Base-by-base conservation (phyloP, 1,140 invertebrate genomes). In the Pseudomyrmex dendroicus region DNA sequence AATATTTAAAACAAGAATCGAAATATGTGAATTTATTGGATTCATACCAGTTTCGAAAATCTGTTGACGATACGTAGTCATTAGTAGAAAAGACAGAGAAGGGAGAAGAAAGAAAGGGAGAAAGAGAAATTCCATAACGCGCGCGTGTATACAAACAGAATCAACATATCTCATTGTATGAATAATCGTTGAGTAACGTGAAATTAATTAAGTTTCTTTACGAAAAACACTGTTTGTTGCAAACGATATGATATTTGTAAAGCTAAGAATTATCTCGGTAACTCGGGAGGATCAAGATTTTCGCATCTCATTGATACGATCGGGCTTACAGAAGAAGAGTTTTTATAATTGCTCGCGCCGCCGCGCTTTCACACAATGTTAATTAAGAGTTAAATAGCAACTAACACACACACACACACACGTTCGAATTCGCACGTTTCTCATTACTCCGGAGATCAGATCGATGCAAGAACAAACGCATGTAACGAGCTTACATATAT, bases 81-180 rank as follows among this genome's bases (percentile, higher is more conserved):
- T 76, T 12, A 48, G 20, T 22, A 61, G n/a, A 78, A 67, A 70
- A 78, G 44, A 57, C 10, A 78, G 5, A 78, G 63, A 44, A n/a
- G 46, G 7, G 1, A 12, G 35, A 22, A 15, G 48, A 25, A 20
- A 25, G 5, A 17, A 15, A n/a, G 44, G 22, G 15, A 17, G 76
- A 25, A 35, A 78, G 67, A 70, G 64, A 78, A 50, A n/a, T 68
- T 22, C 7, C 52, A 25, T 25, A 35, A 35, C 35, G 35, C 54
- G 35, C 54, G 64, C 13, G 54, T 50, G 66, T 22, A 64, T 44
- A 52, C 52, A 61, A 66, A 48, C 64, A 70, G 44, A 50, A 70
- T 25, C 44, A 59, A 35, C 5, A 25, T 5, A 5, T 35, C 35
- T 35, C 35, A 35, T 7, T 35, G 35, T 54, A 46, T 15, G 48